A percentile compares a stretch with the other conserved stretches of the same genome.
These are phyloP conservation scores for Chrosomus eos DNA, from an alignment of 2,797 vertebrate species.

Conservation along the genomic window DNA sequence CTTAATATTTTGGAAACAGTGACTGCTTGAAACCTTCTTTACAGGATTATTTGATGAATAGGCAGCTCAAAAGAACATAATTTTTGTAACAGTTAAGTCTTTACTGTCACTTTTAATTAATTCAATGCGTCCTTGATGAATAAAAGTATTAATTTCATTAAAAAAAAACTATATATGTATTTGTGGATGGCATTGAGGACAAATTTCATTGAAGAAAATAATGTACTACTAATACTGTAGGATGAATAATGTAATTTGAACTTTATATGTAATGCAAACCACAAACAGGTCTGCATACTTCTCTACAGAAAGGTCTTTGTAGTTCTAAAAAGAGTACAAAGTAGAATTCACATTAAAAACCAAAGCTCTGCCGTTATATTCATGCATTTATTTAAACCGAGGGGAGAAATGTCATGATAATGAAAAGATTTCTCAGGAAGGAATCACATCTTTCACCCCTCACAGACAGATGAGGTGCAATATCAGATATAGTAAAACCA, in stretches of 20 bases:
- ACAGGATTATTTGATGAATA: not conserved
- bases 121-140: not conserved
- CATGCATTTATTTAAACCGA: constrained; percentile 44
- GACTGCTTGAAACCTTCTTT: not conserved
- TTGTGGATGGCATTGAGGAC: not conserved
- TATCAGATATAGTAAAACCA: constrained; percentile 54
- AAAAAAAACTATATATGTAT: not conserved
- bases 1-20: not conserved
- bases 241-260: not conserved
- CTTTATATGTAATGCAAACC: not conserved
- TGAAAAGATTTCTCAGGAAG: constrained; percentile 43
- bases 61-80: not conserved
- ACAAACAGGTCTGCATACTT: not conserved
- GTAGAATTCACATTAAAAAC: constrained; percentile 4
- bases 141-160: not conserved
- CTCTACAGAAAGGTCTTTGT: not conserved
- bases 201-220: not conserved
- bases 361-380: not conserved
- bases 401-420: constrained; percentile 40
- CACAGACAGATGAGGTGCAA: constrained; percentile 34
- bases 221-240: not conserved
- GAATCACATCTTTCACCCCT: constrained; percentile 48
- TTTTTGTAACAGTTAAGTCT: not conserved
- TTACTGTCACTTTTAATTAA: not conserved
- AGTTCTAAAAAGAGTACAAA: constrained; percentile 2